These are phyloP conservation scores for Malurus leucopterus DNA, from an alignment of 2,797 vertebrate species.

Conservation along the genomic window DNA sequence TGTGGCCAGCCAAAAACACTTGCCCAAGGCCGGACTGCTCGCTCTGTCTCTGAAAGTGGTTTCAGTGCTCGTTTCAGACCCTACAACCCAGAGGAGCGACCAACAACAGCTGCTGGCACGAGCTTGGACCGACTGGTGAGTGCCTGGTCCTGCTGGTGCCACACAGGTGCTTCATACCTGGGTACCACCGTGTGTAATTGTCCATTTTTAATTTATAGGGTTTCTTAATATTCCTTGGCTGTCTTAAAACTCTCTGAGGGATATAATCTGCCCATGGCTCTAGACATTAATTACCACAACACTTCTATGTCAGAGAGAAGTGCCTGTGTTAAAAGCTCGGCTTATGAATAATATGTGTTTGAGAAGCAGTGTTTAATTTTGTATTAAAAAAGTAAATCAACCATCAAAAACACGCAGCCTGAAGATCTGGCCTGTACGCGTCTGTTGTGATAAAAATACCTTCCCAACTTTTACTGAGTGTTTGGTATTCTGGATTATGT, in stretches of 20 bases:
- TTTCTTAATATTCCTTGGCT: constrained; percentile 26
- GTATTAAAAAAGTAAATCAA: constrained; percentile 49
- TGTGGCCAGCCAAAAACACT: constrained; percentile 86
- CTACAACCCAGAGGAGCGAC: constrained; percentile 87
- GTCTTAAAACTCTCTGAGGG: neutral
- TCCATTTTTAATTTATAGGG: neutral
- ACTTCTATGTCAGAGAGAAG: neutral
- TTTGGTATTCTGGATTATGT: constrained; percentile 30
- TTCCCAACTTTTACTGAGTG: neutral
- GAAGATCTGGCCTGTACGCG: neutral
- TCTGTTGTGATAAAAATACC: constrained; percentile 39
- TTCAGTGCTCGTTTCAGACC: constrained; percentile 89
- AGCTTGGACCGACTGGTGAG: constrained; percentile 93
- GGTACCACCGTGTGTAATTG: neutral
- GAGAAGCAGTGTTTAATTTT: constrained; percentile 39
- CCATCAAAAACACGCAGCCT: constrained; percentile 38
- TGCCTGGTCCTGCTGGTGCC: neutral
- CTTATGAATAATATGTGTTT: constrained; percentile 6
- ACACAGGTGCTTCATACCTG: neutral
- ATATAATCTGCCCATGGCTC: constrained; percentile 16
- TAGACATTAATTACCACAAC: neutral
- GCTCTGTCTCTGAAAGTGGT: constrained; percentile 80
- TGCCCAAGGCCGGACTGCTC: constrained; percentile 71
- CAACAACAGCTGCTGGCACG: constrained; percentile 93
- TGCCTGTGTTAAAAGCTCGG: constrained; percentile 12